Evolutionary conservation across 2,797 vertebrate genomes (phyloP), one percentile per base, ranked within the genome.

Genomic region (Premnoplex brunnescens): DNA sequence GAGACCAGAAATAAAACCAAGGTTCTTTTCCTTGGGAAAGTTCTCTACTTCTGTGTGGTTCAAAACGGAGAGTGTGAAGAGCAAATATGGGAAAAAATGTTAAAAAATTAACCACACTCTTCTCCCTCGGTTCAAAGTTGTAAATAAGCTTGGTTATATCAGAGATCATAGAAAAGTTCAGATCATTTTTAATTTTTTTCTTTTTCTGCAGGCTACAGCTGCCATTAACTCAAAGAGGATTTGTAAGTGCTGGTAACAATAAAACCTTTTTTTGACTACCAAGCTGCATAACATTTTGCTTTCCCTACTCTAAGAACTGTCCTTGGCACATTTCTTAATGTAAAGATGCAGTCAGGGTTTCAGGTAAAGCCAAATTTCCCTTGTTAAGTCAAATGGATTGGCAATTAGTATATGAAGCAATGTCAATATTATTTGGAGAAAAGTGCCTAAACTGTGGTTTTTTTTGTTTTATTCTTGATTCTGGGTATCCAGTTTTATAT

Each of bases 1-100:
- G 60, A 94, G 72, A 83, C 54, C 84, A 87, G 84, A 87, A 95
- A 94, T 91, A 91, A 94, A 95, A 90, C 28, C 51, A 74, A 67
- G 49, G 26, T 49, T 11, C 10, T 69, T 76, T 93, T 88, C 72
- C 63, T 78, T 71, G 3, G 1, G 26, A 55, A 81, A 59, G 46
- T 90, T 91, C 76, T 89, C 26, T 52, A 9, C 14, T 86, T 76
- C 37, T 48, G 19, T 10, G 28, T 30, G 51, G 77, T 30, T 52
- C 23, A 49, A 76, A 75, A 84, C 26, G 39, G 19, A 92, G 84
- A 75, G 9, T 28, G 41, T 63, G 59, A 88, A 67, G 36, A 69
- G 32, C 32, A 93, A 84, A 81, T 28, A 56, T 2, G 39, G 7
- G 7, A 36, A 1, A 94, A 95, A 66, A 19, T 18, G 32, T 52